Evolutionary conservation across 2,797 vertebrate species (phyloP), one percentile per base, ranked within the genome.

Genomic region (Malurus leucopterus): DNA sequence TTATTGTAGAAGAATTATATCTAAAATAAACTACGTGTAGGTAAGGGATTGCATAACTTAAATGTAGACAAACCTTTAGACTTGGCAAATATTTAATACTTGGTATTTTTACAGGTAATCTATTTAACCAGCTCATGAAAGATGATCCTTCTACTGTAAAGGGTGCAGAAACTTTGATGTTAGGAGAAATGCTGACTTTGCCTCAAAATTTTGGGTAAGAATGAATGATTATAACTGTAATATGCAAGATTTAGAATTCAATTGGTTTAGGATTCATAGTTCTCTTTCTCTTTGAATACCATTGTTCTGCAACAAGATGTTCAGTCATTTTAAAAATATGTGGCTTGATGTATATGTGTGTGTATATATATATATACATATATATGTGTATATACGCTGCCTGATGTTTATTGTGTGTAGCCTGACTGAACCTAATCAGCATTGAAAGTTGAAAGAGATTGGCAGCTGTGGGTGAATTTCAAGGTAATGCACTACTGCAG

Each of bases 151-250:
- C 99, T 84, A 99, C 98, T 57, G 98, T 99, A 94, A 99, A 98
- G 94, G 99, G 98, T 93, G 98, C 99, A 34, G 99, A 99, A 97
- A 94, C 96, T 13, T 95, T 99, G 87, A 99, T 99, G 98, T 97
- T 99, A 21, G 99, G 99, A 92, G 99, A 99, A 97, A 99, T 99
- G 99, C 97, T 99, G 27, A 99, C 99, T 12, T 96, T 99, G 91
- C 99, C 99, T 78, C 99, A 99, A 94, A 99, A 99, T 96, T 99
- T 99, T 95, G 99, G 99, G 99, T 99, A 98, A 97, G 97, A 94
- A 72, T 65, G 13, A 58, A 50, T 67, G 34, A 54, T 34, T 82
- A 1, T 86, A 32, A 57, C 11, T 65, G 10, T 65, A 68, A 47
- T 2, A 6, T 29, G 15, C 15, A 20, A 63, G 9, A 8, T 81